phyloP scores from a whole-genome alignment of 2,888 invertebrate genomes.

The Melanophora roralis region DNA sequence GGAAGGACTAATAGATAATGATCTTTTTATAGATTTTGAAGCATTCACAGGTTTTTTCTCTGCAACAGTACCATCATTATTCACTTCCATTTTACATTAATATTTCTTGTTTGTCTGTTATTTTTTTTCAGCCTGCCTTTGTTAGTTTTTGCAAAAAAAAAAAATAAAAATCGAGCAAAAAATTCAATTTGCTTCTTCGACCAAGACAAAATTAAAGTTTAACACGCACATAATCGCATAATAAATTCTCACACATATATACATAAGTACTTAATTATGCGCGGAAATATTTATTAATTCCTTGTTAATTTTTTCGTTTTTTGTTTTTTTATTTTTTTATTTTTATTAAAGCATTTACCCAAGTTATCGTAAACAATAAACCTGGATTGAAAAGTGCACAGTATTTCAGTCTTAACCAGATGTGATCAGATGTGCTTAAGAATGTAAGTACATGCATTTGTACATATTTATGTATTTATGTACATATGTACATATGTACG shows the following conservation, averaged over 20 bases:
- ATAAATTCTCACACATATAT: constrained; percentile 37
- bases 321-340: constrained; percentile 3
- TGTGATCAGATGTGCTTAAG: background rate
- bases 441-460: too few relatives aligned
- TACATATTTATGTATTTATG: too few relatives aligned
- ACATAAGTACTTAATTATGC: too few relatives aligned
- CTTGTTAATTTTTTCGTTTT: too few relatives aligned
- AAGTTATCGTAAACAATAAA: too few relatives aligned
- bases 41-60: constrained; percentile 54
- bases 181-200: background rate
- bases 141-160: background rate
- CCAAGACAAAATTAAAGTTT: constrained; percentile 17
- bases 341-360: constrained; percentile 18
- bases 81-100: constrained; percentile 48
- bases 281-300: constrained; percentile 10
- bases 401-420: constrained; percentile 4
- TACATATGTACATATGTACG: too few relatives aligned
- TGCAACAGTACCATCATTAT: constrained; percentile 29
- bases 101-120: background rate
- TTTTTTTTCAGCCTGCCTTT: background rate
- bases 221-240: constrained; percentile 51
- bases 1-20: constrained; percentile 45
- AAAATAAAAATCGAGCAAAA: background rate
- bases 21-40: constrained; percentile 52
- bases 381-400: background rate